Evolutionary conservation across 2,888 invertebrate species (phyloP), one percentile per base, ranked within the genome.

Genomic region (Cartodere bifasciata): DNA sequence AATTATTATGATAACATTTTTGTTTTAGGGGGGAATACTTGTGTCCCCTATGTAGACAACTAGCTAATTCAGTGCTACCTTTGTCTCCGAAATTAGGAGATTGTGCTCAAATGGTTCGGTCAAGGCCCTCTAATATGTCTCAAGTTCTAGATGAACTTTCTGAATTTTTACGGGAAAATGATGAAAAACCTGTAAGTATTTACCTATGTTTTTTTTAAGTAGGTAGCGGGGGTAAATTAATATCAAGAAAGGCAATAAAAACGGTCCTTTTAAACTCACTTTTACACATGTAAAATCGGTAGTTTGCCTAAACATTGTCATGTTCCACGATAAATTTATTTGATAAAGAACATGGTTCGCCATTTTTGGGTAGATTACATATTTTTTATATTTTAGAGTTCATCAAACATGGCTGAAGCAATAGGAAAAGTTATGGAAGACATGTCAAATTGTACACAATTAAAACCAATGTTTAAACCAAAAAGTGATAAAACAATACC

Each of bases 351-450:
- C n/a, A n/a, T n/a, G n/a, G n/a, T n/a, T n/a, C n/a, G n/a, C n/a
- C n/a, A n/a, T n/a, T n/a, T n/a, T n/a, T n/a, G n/a, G n/a, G n/a
- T n/a, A n/a, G n/a, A 26, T n/a, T 6, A 23, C 29, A 14, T 4
- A n/a, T 13, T 11, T 13, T 26, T n/a, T 9, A 28, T 23, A 23
- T 43, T 46, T 27, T 52, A 81, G 79, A 68, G 67, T 31, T 67
- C 73, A 9, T 76, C 80, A 28, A 77, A 73, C 47, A 66, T 91
- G 39, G 77, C 83, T 1, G 83, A 87, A 53, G 88, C 90, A 29
- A 84, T 92, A 72, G 83, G 82, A 23, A 85, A 85, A 51, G 81
- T 86, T 14, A 91, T 92, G 87, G 88, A 90, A 52, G 88, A 90
- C 60, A 85, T 94, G 76, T 86, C 88, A 4, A 80, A 79, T 50